Base-by-base conservation (phyloP, 2,113 vertebrate genomes). In the Osmerus eperlanus region DNA sequence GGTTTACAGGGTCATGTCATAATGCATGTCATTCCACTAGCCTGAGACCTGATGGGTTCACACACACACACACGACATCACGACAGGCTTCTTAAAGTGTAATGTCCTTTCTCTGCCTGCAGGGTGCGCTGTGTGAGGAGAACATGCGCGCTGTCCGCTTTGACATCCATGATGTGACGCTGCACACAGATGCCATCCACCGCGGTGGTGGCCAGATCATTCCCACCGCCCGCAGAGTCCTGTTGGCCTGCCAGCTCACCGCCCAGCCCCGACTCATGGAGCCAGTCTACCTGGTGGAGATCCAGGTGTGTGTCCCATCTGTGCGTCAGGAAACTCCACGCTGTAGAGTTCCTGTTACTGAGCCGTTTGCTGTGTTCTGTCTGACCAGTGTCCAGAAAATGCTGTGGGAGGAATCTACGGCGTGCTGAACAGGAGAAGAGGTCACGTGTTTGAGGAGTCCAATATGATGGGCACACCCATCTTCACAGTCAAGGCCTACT, bases 221-320 rank as follows among this genome's bases (percentile, higher is more conserved):
- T 55, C 93, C 93, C 63, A 95, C 94, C 0, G 93, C 94, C 0
- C 86, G 93, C 69, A 89, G 92, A 23, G 93, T 93, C 77, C 89
- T 96, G 1, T 95, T 94, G 0, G 94, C 94, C 70, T 93, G 91
- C 0, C 89, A 94, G 83, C 89, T 95, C 36, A 94, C 93, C 0
- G 93, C 94, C 0, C 87, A 94, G 86, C 94, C 93, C 0, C 85
- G 93, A 28, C 89, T 95, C 54, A 93, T 95, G 90, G 94, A 95
- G 74, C 94, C 94, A 1, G 92, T 95, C 81, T 95, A 95, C 73
- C 85, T 95, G 67, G 94, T 95, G 72, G 94, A 95, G 84, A 96
- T 95, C 69, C 93, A 95, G 92, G 94, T 94, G 72, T 60, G 19
- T 16, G 1, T 3, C 59, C 55, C 4, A 5, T 16, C 15, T 2